Percentiles rank a stretch among this genome's conserved stretches.
phyloP scores from a whole-genome alignment of 2,113 vertebrate genomes.

The Bubo blakistoni region DNA sequence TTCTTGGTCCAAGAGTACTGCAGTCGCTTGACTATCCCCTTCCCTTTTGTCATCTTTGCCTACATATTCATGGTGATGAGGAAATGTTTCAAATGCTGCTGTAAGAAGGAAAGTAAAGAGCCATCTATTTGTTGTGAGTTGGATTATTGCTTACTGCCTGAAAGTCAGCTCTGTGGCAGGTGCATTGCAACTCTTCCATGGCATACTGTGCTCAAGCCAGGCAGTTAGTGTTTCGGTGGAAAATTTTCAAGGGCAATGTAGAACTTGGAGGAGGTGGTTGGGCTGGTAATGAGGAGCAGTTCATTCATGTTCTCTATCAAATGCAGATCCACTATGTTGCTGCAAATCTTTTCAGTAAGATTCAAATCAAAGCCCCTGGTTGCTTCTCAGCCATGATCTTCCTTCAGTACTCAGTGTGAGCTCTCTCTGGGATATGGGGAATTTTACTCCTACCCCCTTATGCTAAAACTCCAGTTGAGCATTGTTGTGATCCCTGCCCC shows the following conservation, averaged over 20 bases:
- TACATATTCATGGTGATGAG: slow-evolving; percentile 76
- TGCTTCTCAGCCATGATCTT: neutral
- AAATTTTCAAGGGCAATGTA: neutral
- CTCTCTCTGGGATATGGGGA: neutral
- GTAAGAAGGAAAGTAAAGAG: slow-evolving; percentile 32
- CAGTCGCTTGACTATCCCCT: slow-evolving; percentile 76
- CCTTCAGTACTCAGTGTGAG: neutral
- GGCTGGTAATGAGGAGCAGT: neutral
- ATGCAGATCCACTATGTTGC: neutral
- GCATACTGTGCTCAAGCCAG: neutral
- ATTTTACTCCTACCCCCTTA: neutral
- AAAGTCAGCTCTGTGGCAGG: neutral
- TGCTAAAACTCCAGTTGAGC: neutral
- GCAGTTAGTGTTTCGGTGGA: neutral
- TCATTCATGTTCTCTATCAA: neutral
- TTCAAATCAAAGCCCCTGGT: neutral
- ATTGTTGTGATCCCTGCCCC: neutral
- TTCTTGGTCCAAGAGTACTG: slow-evolving; percentile 81
- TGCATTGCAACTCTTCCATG: neutral
- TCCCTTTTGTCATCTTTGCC: slow-evolving; percentile 79
- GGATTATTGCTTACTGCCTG: neutral
- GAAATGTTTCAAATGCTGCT: slow-evolving; percentile 75
- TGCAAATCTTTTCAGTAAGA: neutral
- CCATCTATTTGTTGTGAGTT: slow-evolving; percentile 74
- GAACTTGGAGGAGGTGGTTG: neutral